Conservation (phyloP, 1,140 invertebrate genomes). For the Condylostylus longicornis region DNA sequence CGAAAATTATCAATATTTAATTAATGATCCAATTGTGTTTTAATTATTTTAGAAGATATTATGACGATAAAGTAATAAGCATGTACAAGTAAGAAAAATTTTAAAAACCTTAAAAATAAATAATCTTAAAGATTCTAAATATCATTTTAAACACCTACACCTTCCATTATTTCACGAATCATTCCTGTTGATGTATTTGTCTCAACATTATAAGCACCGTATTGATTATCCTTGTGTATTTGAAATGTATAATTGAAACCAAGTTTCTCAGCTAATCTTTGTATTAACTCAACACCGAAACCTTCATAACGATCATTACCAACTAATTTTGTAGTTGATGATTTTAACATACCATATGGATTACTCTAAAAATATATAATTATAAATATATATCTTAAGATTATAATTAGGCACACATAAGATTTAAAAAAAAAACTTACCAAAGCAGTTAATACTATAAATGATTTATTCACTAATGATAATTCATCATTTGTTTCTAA, state of each 20-base stretch:
- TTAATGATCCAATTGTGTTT: too few relatives aligned
- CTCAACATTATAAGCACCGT: conserved; percentile 48
- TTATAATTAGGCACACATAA: too few relatives aligned
- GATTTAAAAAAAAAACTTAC: conserved; percentile 36
- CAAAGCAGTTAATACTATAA: conserved; percentile 67
- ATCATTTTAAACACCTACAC: conserved; percentile 36
- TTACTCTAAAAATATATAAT: too few relatives aligned
- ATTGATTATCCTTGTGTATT: conserved; percentile 51
- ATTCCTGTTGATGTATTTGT: conserved; percentile 75
- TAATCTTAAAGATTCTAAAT: conserved; percentile 31
- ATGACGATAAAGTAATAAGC: too few relatives aligned
- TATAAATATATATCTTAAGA: too few relatives aligned
- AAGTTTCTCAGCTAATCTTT: conserved; percentile 52
- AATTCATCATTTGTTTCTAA: conserved; percentile 32
- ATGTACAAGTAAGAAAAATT: too few relatives aligned
- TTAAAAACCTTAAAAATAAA: not conserved
- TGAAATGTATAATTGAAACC: conserved; percentile 77
- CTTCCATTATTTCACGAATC: conserved; percentile 64
- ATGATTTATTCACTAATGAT: conserved; percentile 62
- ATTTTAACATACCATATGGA: conserved; percentile 73
- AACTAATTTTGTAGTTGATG: conserved; percentile 45
- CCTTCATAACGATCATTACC: conserved; percentile 76
- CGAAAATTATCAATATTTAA: not conserved
- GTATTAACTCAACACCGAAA: conserved; percentile 65
- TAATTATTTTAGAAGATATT: too few relatives aligned